Evolutionary conservation across 2,113 vertebrate species (phyloP), one percentile per base, ranked within the genome.

Genomic region (Cryptotis parvus): DNA sequence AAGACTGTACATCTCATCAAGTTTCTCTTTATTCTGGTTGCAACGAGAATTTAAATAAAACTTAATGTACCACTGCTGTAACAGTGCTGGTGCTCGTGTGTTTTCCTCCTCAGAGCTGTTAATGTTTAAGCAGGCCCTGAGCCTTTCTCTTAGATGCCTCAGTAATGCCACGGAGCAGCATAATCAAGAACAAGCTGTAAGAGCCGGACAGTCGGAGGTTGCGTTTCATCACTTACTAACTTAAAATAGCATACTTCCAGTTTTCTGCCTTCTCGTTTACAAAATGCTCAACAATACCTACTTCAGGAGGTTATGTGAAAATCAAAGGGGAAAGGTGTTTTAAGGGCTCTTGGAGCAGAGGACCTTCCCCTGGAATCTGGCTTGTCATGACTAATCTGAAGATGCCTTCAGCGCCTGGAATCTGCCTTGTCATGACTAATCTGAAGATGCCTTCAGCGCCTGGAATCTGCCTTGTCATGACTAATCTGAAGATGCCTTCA

Each of bases 101-200:
- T 55, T 90, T 70, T 89, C 65, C 61, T 83, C 88, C 55, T 74
- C 70, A 52, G 39, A 83, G n/a, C 4, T 43, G 24, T 35, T 82
- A n/a, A 74, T 37, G 55, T n/a, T 61, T 29, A 80, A 45, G 14
- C 78, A 83, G n/a, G n/a, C n/a, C n/a, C n/a, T 73, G 73, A 85
- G 69, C 70, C 11, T 24, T 76, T 87, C 33, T 22, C 41, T 52
- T 11, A 31, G 33, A 4, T 52, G 61, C 43, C 61, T 66, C 35
- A 4, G 41, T 31, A 77, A 77, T 12, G 33, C 43, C 65, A 11
- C 35, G 31, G 45, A 41, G 31, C 1, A n/a, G 10, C 45, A 58
- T 58, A 58, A 2, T 18, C 31, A 87, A 43, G 69, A 72, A 43
- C 11, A 82, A 66, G 20, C 27, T 58, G 33, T 49, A 24, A n/a